A percentile compares a stretch with the other conserved stretches of the same genome.
Conservation (phyloP, 2,888 invertebrate genomes). For the Microctonus brassicae region DNA sequence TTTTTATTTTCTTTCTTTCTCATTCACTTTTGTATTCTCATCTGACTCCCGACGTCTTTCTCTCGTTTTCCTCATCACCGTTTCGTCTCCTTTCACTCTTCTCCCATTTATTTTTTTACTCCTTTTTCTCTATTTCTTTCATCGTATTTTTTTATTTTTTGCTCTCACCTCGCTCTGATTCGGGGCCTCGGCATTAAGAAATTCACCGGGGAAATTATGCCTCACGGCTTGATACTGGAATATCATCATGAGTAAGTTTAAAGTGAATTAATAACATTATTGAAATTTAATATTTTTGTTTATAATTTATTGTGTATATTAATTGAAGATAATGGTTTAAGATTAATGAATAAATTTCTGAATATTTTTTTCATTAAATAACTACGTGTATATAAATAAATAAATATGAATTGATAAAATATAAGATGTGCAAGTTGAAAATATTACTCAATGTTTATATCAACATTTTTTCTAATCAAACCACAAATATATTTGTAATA, state of each 20-base stretch:
- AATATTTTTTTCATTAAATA: too few species aligned
- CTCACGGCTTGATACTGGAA: constrained; percentile 30
- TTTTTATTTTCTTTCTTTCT: background rate
- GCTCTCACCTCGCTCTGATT: constrained; percentile 30
- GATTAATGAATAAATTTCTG: background rate
- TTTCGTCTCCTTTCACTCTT: constrained; percentile 32
- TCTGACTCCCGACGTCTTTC: background rate
- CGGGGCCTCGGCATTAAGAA: constrained; percentile 42
- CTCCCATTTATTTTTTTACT: constrained; percentile 35
- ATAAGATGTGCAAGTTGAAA: too few species aligned
- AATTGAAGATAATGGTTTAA: background rate
- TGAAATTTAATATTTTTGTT: background rate
- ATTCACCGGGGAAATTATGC: constrained; percentile 38
- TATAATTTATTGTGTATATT: background rate
- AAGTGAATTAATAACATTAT: background rate
- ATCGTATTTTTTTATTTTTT: constrained; percentile 12
- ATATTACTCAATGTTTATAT: constrained; percentile 22
- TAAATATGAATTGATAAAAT: too few species aligned
- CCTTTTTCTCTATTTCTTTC: constrained; percentile 10
- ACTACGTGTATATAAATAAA: too few species aligned
- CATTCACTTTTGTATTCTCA: background rate
- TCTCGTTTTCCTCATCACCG: constrained; percentile 18
- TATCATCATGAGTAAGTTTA: constrained; percentile 17
- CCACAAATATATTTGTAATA: background rate
- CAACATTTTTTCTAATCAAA: background rate